Conservation (phyloP, 2,888 invertebrate genomes). For the Carterocephalus palaemon region DNA sequence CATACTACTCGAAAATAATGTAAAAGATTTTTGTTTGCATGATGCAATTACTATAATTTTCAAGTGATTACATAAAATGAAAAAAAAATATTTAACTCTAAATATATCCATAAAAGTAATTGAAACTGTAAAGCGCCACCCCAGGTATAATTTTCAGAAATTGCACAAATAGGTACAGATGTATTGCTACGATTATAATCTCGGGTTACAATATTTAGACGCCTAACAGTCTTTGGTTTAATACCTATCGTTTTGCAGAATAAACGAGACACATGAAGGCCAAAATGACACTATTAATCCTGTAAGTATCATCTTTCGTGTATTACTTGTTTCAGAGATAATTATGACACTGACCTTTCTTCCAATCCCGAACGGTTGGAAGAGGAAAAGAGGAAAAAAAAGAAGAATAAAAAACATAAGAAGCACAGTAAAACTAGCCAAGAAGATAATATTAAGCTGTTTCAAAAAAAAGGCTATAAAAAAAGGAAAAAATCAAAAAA, state of each 20-base stretch:
- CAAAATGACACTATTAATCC: constrained; percentile 28
- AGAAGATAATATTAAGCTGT: constrained; percentile 68
- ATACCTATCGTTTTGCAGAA: constrained; percentile 21
- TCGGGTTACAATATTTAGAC: no score
- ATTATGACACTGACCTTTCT: constrained; percentile 41
- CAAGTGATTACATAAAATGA: constrained; percentile 30
- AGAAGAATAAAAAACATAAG: constrained; percentile 80
- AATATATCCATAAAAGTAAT: constrained; percentile 42
- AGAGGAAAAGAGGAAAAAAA: constrained; percentile 67
- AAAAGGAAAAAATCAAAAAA: constrained; percentile 78
- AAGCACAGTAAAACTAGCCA: constrained; percentile 83
- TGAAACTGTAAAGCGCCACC: constrained; percentile 29
- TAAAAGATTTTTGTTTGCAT: neutral
- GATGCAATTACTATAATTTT: neutral
- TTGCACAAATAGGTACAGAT: no score
- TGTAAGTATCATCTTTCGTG: constrained; percentile 51
- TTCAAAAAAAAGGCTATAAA: constrained; percentile 71
- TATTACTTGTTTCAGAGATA: constrained; percentile 44
- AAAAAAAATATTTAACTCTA: constrained; percentile 36
- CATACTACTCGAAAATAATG: neutral
- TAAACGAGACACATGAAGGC: constrained; percentile 37
- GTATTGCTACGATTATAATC: no score
- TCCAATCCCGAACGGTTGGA: constrained; percentile 45
- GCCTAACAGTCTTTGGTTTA: no score
- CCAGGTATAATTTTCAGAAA: no score